Conservation (phyloP, 2,888 invertebrate species). For the Melangyna quadrimaculata region DNA sequence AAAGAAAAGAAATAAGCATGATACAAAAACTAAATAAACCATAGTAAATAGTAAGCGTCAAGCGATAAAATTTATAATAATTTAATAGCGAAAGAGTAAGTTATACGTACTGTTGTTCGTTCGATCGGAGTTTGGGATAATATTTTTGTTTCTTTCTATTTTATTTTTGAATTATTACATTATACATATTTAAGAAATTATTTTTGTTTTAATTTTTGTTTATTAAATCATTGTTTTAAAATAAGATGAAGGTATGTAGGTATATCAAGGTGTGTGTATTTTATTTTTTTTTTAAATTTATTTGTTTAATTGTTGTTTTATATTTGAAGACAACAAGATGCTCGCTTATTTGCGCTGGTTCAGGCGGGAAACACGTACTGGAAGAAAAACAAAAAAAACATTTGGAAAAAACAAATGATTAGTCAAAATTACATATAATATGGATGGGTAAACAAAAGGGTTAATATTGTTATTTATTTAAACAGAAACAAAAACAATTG, state of each 20-base stretch:
- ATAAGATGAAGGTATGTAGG: conserved; percentile 59
- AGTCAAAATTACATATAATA: conserved; percentile 64
- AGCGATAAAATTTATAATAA: neutral
- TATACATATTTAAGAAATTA: conserved; percentile 60
- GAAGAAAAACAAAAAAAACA: conserved; percentile 81
- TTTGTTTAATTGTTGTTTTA: conserved; percentile 61
- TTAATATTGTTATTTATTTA: conserved; percentile 22
- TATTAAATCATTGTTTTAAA: conserved; percentile 70
- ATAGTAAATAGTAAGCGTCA: neutral
- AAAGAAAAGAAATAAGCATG: neutral
- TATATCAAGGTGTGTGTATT: conserved; percentile 60
- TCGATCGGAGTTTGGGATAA: conserved; percentile 60
- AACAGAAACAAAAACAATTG: conserved; percentile 20
- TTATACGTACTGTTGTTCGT: conserved; percentile 73
- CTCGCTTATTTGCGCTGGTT: conserved; percentile 85
- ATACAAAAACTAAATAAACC: neutral
- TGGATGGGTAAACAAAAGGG: conserved; percentile 30
- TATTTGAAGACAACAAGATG: conserved; percentile 73
- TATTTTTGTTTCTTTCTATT: conserved; percentile 24
- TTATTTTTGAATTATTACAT: conserved; percentile 52
- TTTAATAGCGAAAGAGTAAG: conserved; percentile 16
- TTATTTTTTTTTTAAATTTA: conserved; percentile 49
- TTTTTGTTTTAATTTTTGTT: conserved; percentile 37
- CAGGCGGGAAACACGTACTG: conserved; percentile 96
- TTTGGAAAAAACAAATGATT: conserved; percentile 71